Base-by-base conservation (phyloP, 2,888 invertebrate genomes). In the Alsophila aescularia region DNA sequence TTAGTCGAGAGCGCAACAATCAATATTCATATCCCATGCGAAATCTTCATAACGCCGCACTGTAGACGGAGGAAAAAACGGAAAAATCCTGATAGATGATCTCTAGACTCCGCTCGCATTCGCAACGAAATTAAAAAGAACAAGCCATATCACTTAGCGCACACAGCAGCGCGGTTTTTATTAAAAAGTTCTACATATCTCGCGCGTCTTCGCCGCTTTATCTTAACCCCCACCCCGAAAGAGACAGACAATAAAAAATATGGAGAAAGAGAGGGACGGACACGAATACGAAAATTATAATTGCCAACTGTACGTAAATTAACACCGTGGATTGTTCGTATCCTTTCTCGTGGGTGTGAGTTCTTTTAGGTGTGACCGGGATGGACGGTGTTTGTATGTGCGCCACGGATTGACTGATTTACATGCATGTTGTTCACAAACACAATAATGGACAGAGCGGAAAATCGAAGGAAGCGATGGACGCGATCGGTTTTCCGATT, bases 1-100 rank as follows among this genome's bases (percentile, higher is more conserved):
- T 90, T 88, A 90, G 81, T 82, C 69, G 64, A 69, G 63, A 71
- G 65, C 74, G 79, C 74, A 77, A 90, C 90, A 90, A 90, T 90
- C 90, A 90, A 91, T 91, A 90, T 88, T 86, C 87, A 90, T 88
- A 90, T 90, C 89, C 90, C 90, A 88, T 86, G 90, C 90, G 89
- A 81, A 87, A 87, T 87, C 85, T 83, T 83, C 81, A 83, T 81
- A 84, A 76, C 79, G 75, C 70, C 61, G 67, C 72, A 35, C 54
- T 48, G 70, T 75, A 64, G 69, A 73, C 69, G 60, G 66, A 62
- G 56, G 57, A 67, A 67, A 68, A 67, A 56, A 69, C 65, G 70
- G 64, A 77, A 81, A 79, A 79, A 76, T 63, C 72, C 72, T 87
- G 89, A 90, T 89, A 87, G 88, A 90, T 88, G 88, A 87, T 90